Base-by-base conservation (phyloP, 2,888 invertebrate genomes). In the Tricholauxania praeusta region DNA sequence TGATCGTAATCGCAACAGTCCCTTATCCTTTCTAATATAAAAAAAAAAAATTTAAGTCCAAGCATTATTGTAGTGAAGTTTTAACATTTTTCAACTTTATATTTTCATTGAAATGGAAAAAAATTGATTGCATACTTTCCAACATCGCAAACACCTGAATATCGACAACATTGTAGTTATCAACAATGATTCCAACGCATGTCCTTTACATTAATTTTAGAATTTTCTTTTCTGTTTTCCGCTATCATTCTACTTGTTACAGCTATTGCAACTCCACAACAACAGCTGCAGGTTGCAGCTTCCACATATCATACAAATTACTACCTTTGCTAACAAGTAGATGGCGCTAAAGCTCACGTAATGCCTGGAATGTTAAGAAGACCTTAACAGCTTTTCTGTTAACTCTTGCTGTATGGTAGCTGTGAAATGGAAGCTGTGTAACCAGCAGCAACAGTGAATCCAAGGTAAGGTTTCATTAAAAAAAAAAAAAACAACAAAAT, bases 381-480 rank as follows among this genome's bases (percentile, higher is more conserved):
- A 19, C 52, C 48, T 19, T 52, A 60, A 63, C 49, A 55, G 67
- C 67, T 67, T 67, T 67, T 67, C 57, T 55, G 67, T 67, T 67
- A 70, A 72, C 76, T 79, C 80, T 80, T 80, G 81, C 81, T 82
- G 81, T 62, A 73, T 28, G 28, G 28, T 28, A 4, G 69, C 73
- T 63, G 14, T 47, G 32, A 32, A 69, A 67, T 48, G 51, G 39
- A 22, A 60, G 69, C 49, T 32, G 69, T 14, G 48, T 12, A 22
- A 47, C 51, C 39, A 39, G 8, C 39, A 39, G 39, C 39, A 7
- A 39, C 10, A 39, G 39, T 10, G 10, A 10, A 39, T 8, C 10
- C 39, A 39, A 39, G 39, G 39, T 10, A 39, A 39, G 10, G 39
- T 10, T 10, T 3, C 2, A 28, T 28, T 28, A 0, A 2, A 4